These are phyloP conservation scores for Ichneumon xanthorius DNA, from an alignment of 2,888 invertebrate species.

Conservation along the genomic window DNA sequence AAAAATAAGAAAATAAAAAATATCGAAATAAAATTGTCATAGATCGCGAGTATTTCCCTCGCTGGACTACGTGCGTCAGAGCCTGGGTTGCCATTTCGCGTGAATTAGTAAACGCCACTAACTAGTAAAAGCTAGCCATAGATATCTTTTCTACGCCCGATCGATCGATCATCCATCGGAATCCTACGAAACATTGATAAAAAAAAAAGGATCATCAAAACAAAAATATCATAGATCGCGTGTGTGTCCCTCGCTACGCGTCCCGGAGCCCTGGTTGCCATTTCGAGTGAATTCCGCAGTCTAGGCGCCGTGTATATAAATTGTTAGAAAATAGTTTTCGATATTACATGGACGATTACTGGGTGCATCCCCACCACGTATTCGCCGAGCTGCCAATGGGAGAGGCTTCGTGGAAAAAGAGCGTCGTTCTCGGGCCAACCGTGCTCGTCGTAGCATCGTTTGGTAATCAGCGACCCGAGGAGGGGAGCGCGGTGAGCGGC, in stretches of 20 bases:
- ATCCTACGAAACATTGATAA: background rate
- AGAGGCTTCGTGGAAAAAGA: constrained; percentile 55
- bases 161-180: background rate
- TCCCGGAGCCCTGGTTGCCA: background rate
- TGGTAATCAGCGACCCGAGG: background rate
- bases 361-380: constrained; percentile 69
- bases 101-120: too few relatives aligned
- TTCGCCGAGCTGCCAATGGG: constrained; percentile 55
- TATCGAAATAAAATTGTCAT: too few relatives aligned
- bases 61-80: too few relatives aligned
- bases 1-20: too few relatives aligned
- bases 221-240: constrained; percentile 9
- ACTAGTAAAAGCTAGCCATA: too few relatives aligned
- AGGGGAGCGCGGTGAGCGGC: constrained; percentile 1
- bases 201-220: background rate
- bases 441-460: constrained; percentile 73
- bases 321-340: constrained; percentile 59
- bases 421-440: constrained; percentile 74
- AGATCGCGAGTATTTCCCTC: too few relatives aligned
- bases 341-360: constrained; percentile 74
- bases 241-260: background rate
- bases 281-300: constrained; percentile 21
- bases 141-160: background rate
- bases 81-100: too few relatives aligned
- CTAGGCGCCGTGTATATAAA: constrained; percentile 9